Evolutionary conservation across 2,888 invertebrate species (phyloP).

Genomic region (Catocala fraxini): DNA sequence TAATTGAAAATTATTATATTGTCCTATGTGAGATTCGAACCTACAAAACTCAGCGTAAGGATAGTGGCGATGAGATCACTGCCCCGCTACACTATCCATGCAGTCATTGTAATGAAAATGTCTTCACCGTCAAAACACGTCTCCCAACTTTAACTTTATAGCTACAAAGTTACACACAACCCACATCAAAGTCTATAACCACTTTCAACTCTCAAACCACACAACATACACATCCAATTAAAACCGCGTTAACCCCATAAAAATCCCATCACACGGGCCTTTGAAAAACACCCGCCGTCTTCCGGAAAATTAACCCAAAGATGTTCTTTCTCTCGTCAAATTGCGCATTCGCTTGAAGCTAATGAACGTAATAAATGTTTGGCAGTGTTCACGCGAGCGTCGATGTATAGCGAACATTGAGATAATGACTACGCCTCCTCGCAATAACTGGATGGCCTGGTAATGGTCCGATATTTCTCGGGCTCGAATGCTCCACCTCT

Average conservation of each 20-base stretch:
- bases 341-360: constrained; percentile 64
- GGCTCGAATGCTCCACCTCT: constrained; percentile 3
- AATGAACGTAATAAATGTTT: constrained; percentile 71
- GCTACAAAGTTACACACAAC: constrained; percentile 4
- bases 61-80: too few relatives aligned
- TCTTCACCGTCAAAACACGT: not conserved
- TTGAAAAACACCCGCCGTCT: constrained; percentile 49
- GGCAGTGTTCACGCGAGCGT: constrained; percentile 58
- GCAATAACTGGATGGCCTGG: constrained; percentile 63
- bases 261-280: constrained; percentile 32
- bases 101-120: not conserved
- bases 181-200: constrained; percentile 7
- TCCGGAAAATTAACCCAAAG: constrained; percentile 46
- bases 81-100: too few relatives aligned
- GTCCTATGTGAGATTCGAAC: too few relatives aligned
- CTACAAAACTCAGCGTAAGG: too few relatives aligned
- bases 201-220: constrained; percentile 16
- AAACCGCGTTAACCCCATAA: constrained; percentile 34
- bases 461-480: constrained; percentile 56
- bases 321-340: constrained; percentile 51
- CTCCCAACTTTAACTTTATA: not conserved
- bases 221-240: constrained; percentile 35
- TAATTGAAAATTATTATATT: too few relatives aligned
- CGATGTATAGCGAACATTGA: constrained; percentile 72
- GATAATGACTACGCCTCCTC: constrained; percentile 62